A percentile compares a stretch with the other conserved stretches of the same genome.
phyloP scores from a whole-genome alignment of 2,113 vertebrate genomes.

The Ciconia stormi region DNA sequence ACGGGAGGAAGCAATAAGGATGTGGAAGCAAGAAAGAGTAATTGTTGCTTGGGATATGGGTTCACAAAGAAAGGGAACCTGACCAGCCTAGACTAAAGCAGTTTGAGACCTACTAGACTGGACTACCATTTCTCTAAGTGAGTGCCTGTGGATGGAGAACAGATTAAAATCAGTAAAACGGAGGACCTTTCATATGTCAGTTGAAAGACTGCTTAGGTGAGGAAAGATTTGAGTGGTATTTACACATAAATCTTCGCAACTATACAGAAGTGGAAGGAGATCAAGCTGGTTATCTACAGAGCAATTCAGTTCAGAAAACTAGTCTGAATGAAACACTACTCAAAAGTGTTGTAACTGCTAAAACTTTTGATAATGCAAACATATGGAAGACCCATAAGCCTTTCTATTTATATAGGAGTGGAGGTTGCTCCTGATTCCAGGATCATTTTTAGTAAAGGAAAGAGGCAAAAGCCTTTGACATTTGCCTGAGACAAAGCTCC shows the following conservation, averaged over 20 bases:
- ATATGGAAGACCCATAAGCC: slow-evolving; percentile 48
- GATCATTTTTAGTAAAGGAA: slow-evolving; percentile 18
- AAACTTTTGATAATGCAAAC: slow-evolving; percentile 17
- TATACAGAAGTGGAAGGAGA: not conserved
- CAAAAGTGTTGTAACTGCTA: not conserved
- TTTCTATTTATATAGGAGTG: slow-evolving; percentile 48
- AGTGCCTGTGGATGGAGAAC: not conserved
- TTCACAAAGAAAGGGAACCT: not conserved
- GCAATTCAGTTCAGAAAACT: not conserved
- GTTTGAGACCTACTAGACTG: not conserved
- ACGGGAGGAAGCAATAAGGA: not conserved
- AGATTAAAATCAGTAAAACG: not conserved
- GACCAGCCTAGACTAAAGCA: not conserved
- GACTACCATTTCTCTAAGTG: not conserved
- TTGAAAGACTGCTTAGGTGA: not conserved
- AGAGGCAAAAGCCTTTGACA: slow-evolving; percentile 52
- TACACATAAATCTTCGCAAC: not conserved
- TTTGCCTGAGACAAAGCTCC: slow-evolving; percentile 40
- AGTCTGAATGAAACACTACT: not conserved
- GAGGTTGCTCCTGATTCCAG: slow-evolving; percentile 23
- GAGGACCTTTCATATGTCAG: not conserved
- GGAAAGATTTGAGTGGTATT: not conserved
- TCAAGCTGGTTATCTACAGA: not conserved
- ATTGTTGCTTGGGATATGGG: not conserved
- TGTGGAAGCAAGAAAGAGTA: not conserved